Conservation (phyloP, 2,888 invertebrate species). For the Lepidochrysops patricia region DNA sequence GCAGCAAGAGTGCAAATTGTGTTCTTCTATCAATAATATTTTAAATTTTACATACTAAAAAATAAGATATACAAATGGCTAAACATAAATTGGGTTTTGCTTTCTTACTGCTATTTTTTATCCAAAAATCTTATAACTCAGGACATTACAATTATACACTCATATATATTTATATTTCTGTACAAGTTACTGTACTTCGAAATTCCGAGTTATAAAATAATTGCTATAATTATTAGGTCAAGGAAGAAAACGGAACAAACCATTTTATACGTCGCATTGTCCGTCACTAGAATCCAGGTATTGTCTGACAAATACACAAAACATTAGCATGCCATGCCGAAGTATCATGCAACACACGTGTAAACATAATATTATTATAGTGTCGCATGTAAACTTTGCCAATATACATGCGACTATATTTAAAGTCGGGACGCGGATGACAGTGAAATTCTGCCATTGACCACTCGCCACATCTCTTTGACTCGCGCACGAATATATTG, state of each 20-base stretch:
- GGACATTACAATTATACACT: background rate
- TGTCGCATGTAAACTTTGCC: constrained; percentile 9
- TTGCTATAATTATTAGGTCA: constrained; percentile 18
- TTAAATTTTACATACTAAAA: too few relatives aligned
- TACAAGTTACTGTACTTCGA: too few relatives aligned
- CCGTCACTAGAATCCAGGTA: constrained; percentile 71
- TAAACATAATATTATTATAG: constrained; percentile 21
- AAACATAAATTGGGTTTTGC: too few relatives aligned
- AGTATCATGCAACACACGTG: constrained; percentile 59
- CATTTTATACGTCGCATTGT: constrained; percentile 58
- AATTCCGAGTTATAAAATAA: constrained; percentile 17
- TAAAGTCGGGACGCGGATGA: too few relatives aligned
- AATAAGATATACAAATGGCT: too few relatives aligned
- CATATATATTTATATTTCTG: background rate
- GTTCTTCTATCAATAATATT: too few relatives aligned
- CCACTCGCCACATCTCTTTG: too few relatives aligned
- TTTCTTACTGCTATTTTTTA: background rate
- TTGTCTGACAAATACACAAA: constrained; percentile 72
- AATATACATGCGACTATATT: background rate
- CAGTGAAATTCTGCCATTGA: too few relatives aligned
- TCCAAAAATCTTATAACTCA: background rate
- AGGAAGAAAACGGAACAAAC: constrained; percentile 60
- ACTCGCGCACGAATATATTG: too few relatives aligned
- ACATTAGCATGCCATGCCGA: constrained; percentile 70
- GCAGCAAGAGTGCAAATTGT: too few relatives aligned